Percentiles rank a stretch among this genome's conserved stretches.
phyloP scores from a whole-genome alignment of 2,888 invertebrate genomes.

The Drosophila kuntzei region DNA sequence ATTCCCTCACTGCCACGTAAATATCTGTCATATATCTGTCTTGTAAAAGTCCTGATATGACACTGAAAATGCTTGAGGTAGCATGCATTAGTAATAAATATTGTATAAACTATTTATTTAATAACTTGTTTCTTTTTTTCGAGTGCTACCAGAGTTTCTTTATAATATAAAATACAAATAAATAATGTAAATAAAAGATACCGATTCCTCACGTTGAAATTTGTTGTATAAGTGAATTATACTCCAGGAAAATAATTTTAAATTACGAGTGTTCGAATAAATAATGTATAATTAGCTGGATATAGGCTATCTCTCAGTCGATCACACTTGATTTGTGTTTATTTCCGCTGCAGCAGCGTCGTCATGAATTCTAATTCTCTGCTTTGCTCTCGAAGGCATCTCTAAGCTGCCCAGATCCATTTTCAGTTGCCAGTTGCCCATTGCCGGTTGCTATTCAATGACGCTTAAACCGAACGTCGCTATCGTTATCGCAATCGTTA shows the following conservation, averaged over 20 bases:
- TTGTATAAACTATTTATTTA: too few species aligned
- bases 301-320: conserved; percentile 7
- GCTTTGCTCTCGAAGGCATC: conserved; percentile 23
- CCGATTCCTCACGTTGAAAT: too few species aligned
- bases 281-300: neutral
- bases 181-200: too few species aligned
- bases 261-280: neutral
- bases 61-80: too few species aligned
- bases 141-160: too few species aligned
- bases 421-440: conserved; percentile 43
- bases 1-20: too few species aligned
- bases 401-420: conserved; percentile 33
- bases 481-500: conserved; percentile 6
- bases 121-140: too few species aligned
- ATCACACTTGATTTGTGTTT: neutral
- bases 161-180: too few species aligned
- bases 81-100: too few species aligned
- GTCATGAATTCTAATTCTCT: conserved; percentile 28
- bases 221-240: too few species aligned
- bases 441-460: conserved; percentile 46
- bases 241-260: neutral
- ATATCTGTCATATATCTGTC: too few species aligned
- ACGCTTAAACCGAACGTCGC: conserved; percentile 27
- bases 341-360: conserved; percentile 6
- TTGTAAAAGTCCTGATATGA: too few species aligned